Evolutionary conservation across 2,113 vertebrate species (phyloP).

Genomic region (Pontoporia blainvillei): DNA sequence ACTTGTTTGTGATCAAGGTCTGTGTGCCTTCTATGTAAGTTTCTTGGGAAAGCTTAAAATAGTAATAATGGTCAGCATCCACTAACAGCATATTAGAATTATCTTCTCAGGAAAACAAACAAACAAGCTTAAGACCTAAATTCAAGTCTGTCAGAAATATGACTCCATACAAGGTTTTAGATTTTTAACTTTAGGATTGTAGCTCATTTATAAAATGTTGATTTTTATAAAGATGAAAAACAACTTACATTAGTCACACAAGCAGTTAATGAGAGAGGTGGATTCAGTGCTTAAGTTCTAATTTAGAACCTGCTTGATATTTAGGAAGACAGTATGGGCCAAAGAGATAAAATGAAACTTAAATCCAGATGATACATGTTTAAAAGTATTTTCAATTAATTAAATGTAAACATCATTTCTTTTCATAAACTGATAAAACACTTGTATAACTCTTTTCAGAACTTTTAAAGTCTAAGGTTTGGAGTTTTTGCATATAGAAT

Average conservation of each 20-base stretch:
- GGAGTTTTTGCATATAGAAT: neutral
- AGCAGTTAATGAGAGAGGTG: neutral
- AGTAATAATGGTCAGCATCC: neutral
- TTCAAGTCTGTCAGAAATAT: neutral
- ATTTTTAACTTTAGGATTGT: neutral
- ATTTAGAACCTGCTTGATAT: neutral
- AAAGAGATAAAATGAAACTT: neutral
- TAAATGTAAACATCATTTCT: neutral
- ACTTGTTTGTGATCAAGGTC: neutral
- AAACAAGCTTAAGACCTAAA: neutral
- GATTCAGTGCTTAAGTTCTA: neutral
- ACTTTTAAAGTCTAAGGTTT: neutral
- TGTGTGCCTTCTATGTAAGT: neutral
- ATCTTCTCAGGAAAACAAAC: neutral
- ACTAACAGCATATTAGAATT: neutral
- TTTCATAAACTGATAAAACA: neutral
- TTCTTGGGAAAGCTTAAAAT: neutral
- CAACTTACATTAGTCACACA: neutral
- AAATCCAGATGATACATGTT: neutral
- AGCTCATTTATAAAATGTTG: neutral
- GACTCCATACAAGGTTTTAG: neutral
- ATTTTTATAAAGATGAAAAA: neutral
- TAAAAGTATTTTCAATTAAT: neutral
- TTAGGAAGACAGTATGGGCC: no score
- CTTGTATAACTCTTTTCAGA: neutral